Evolutionary conservation across 2,113 vertebrate species (phyloP).

Genomic region (Eurystomus gularis): DNA sequence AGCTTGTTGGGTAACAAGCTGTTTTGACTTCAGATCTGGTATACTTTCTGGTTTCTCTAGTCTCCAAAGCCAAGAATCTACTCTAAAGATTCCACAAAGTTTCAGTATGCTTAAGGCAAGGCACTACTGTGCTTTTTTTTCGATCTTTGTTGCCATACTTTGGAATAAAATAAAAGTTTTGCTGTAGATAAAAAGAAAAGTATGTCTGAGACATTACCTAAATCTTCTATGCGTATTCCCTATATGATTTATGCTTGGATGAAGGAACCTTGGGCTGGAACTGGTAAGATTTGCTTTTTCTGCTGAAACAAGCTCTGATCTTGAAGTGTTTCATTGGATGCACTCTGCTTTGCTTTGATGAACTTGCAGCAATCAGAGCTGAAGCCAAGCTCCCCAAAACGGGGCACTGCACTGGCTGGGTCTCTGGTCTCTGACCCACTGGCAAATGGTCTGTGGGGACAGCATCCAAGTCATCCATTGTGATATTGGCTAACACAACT

Average conservation of each 20-base stretch:
- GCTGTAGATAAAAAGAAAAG: not conserved
- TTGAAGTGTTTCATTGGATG: not conserved
- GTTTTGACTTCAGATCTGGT: conserved; percentile 28
- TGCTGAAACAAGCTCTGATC: not conserved
- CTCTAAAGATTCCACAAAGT: conserved; percentile 19
- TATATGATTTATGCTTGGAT: not conserved
- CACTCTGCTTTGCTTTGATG: not conserved
- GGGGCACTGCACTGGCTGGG: fast-evolving
- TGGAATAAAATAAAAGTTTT: conserved; percentile 17
- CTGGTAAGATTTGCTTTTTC: not conserved
- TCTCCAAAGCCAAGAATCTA: conserved; percentile 48
- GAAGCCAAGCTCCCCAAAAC: not conserved
- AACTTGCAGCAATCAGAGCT: not conserved
- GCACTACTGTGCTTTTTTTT: fast-evolving
- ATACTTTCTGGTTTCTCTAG: conserved; percentile 58
- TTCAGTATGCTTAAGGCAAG: conserved; percentile 5
- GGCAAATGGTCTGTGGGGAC: not conserved
- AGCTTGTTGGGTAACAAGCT: conserved; percentile 35
- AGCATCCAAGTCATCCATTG: not conserved
- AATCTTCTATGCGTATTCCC: not conserved
- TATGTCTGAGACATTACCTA: not conserved
- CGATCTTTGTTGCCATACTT: not conserved
- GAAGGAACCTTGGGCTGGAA: not conserved
- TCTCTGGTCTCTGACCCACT: not conserved
- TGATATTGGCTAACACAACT: not conserved